A percentile compares a stretch with the other conserved stretches of the same genome.
Conservation (phyloP, 2,113 vertebrate genomes). For the Sterna hirundo region DNA sequence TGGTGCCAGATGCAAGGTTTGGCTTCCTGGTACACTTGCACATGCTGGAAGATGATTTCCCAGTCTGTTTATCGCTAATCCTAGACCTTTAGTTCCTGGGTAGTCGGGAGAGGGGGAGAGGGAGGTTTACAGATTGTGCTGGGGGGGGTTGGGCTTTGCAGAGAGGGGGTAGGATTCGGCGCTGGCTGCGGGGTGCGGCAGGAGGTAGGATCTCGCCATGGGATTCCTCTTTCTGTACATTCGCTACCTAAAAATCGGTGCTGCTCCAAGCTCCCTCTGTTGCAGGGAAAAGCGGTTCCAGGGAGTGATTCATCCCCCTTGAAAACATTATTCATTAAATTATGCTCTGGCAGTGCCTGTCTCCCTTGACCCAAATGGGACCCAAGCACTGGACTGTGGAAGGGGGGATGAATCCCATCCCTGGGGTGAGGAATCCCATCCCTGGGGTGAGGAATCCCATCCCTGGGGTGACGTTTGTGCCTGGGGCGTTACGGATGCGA, state of each 20-base stretch:
- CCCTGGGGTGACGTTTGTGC: not conserved
- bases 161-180: not conserved
- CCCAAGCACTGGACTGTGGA: not conserved
- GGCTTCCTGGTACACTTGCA: constrained; percentile 66
- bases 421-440: not conserved
- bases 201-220: not conserved
- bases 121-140: not conserved
- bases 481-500: fast-evolving
- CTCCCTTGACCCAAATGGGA: not conserved
- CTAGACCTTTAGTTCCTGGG: constrained; percentile 6
- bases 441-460: not conserved
- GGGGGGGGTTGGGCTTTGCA: constrained; percentile 5
- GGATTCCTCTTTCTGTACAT: not conserved
- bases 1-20: constrained; percentile 70
- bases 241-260: not conserved
- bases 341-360: not conserved
- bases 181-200: not conserved
- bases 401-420: not conserved
- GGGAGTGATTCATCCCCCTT: not conserved
- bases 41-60: constrained; percentile 46
- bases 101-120: not conserved
- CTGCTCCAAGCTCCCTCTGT: not conserved
- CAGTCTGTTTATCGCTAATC: constrained; percentile 26
- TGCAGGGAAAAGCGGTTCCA: not conserved
- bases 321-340: not conserved